phyloP scores from a whole-genome alignment of 1,140 invertebrate genomes.

The Aphaenogaster floridana region DNA sequence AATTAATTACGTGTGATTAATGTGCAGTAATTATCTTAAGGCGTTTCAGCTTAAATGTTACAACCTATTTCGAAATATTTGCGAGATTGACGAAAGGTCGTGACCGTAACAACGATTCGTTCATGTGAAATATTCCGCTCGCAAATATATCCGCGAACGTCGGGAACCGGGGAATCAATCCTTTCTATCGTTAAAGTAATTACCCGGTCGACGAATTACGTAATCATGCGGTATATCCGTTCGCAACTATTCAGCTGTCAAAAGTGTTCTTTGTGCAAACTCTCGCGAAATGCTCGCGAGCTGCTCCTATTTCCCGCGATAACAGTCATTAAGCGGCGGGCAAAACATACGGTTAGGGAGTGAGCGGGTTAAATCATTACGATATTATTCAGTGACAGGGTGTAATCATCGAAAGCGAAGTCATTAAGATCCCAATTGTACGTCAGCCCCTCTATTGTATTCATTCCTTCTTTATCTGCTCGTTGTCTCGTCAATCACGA shows the following conservation, averaged over 20 bases:
- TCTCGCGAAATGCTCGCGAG: constrained; percentile 14
- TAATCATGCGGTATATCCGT: constrained; percentile 25
- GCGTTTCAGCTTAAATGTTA: neutral
- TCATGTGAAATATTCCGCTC: neutral
- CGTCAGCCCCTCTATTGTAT: constrained; percentile 15
- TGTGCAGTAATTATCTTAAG: neutral
- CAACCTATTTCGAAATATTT: neutral
- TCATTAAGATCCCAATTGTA: constrained; percentile 47
- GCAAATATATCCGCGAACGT: neutral
- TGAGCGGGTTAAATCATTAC: constrained; percentile 56
- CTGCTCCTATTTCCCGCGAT: constrained; percentile 48
- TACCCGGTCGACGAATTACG: constrained; percentile 5
- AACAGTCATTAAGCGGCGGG: constrained; percentile 45
- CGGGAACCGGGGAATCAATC: constrained; percentile 28
- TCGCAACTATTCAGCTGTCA: constrained; percentile 49
- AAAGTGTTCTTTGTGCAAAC: constrained; percentile 33
- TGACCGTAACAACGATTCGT: neutral
- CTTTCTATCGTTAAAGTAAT: constrained; percentile 36
- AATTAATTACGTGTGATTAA: neutral
- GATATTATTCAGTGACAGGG: constrained; percentile 63
- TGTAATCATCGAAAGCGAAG: constrained; percentile 58
- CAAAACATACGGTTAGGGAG: constrained; percentile 33
- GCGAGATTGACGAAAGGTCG: neutral
- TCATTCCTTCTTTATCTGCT: constrained; percentile 50
- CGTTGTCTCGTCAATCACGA: constrained; percentile 35